These are phyloP conservation scores for Hypsopygia costalis DNA, from an alignment of 2,888 invertebrate genomes.

Conservation along the genomic window DNA sequence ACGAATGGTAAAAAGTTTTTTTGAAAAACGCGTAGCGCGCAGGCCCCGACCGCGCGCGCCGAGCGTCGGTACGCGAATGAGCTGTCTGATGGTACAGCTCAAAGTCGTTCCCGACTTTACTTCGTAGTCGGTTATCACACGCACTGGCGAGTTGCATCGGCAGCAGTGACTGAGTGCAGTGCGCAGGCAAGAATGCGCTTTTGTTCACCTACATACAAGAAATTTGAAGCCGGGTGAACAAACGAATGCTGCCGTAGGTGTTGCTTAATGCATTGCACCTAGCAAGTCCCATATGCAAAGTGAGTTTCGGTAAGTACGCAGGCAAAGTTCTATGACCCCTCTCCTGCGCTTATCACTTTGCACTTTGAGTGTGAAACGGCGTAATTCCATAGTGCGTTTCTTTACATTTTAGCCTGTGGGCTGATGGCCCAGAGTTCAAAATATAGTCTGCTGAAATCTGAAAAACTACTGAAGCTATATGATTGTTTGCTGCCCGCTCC, in stretches of 20 bases:
- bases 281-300: conserved; percentile 16
- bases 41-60: conserved; percentile 59
- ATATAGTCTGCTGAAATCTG: conserved; percentile 12
- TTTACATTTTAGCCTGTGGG: conserved; percentile 22
- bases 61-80: conserved; percentile 65
- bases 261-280: conserved; percentile 5
- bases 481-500: conserved; percentile 1
- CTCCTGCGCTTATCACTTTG: conserved; percentile 66
- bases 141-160: no score
- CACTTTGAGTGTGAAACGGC: conserved; percentile 36
- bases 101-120: conserved; percentile 8
- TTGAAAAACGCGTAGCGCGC: conserved; percentile 39
- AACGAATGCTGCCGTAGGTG: conserved; percentile 2
- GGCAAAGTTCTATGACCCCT: conserved; percentile 70
- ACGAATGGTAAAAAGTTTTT: conserved; percentile 52
- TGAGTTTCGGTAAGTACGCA: conserved; percentile 34
- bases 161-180: no score
- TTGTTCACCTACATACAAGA: conserved; percentile 21
- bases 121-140: no score
- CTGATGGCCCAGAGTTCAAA: conserved; percentile 20
- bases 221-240: conserved; percentile 18
- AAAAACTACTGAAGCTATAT: conserved; percentile 20
- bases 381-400: conserved; percentile 25
- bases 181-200: conserved; percentile 28
- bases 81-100: background rate